Evolutionary conservation across 2,888 invertebrate species (phyloP), one percentile per base, ranked within the genome.

Genomic region (Antheraea assamensis): DNA sequence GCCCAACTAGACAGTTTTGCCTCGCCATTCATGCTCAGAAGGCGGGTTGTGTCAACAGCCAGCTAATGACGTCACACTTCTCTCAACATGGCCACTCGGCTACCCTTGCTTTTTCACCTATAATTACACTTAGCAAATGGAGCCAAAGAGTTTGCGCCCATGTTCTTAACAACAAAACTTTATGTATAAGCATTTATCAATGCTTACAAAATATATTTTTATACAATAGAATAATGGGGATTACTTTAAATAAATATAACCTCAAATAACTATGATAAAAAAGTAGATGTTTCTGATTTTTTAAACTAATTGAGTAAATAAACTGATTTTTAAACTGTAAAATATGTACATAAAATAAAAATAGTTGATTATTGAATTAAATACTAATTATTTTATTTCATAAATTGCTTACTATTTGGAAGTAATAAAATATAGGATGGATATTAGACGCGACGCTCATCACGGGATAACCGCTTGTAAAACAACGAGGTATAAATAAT

Each of bases 11-110:
- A 78, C 82, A 86, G 82, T 81, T 82, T 82, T 80, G 79, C 83
- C 81, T 84, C 82, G 81, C 87, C 86, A 90, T 92, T 92, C 90
- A 91, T 78, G 79, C 72, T 82, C 83, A 85, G 85, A 89, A 90
- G 92, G 93, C 92, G 93, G 92, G 89, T 84, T 91, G 81, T 85
- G 90, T 90, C 89, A 93, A 94, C 93, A 93, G 76, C 80, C 83
- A 78, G 79, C 87, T 92, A 91, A 92, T 94, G 94, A 93, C 93
- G 93, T 93, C 93, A 93, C 83, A 81, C 88, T 87, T 84, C 86
- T 88, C 88, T 89, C 90, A 88, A 90, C 87, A 89, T 89, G 88
- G 91, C 90, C 86, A 90, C 91, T 91, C 87, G 73, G 82, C 87
- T 84, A 88, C 90, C 88, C 88, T 89, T 89, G 85, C 86, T 86